These are phyloP conservation scores for Epizoanthus scotinus DNA, from an alignment of 92 coral and sea anemone genomes.

Conservation along the genomic window DNA sequence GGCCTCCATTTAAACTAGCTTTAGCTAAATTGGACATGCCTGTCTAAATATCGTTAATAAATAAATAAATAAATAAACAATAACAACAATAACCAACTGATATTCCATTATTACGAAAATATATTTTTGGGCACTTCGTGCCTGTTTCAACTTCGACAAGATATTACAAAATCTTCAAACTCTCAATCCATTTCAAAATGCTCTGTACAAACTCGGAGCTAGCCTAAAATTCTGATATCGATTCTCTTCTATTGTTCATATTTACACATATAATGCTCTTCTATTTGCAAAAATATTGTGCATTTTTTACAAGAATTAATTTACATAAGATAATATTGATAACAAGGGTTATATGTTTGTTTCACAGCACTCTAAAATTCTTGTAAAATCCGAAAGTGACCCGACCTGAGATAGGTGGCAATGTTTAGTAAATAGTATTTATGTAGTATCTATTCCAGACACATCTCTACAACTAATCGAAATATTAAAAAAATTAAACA, in stretches of 20 bases:
- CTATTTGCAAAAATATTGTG: conserved; percentile 23
- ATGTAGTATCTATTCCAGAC: no score
- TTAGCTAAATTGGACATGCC: no score
- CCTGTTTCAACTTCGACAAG: conserved; percentile 7
- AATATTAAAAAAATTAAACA: no score
- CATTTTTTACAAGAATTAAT: conserved; percentile 32
- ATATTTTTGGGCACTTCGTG: conserved; percentile 41
- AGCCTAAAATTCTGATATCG: conserved; percentile 12
- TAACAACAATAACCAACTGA: neutral
- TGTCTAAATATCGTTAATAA: no score
- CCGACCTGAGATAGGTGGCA: no score
- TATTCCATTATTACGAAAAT: conserved; percentile 8
- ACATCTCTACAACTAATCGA: no score
- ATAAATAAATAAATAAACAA: no score
- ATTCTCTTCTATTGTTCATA: conserved; percentile 16
- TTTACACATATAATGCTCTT: conserved; percentile 26
- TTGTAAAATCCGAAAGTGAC: neutral
- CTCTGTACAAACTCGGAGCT: conserved; percentile 28
- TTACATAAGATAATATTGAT: conserved; percentile 14
- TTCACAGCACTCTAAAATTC: conserved; percentile 26
- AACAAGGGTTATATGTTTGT: neutral
- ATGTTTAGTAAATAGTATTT: no score
- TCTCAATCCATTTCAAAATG: conserved; percentile 25
- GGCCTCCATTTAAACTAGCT: no score
- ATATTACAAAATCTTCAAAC: neutral